phyloP scores from a whole-genome alignment of 1,140 invertebrate genomes.

The Trigoniulus corallinus region DNA sequence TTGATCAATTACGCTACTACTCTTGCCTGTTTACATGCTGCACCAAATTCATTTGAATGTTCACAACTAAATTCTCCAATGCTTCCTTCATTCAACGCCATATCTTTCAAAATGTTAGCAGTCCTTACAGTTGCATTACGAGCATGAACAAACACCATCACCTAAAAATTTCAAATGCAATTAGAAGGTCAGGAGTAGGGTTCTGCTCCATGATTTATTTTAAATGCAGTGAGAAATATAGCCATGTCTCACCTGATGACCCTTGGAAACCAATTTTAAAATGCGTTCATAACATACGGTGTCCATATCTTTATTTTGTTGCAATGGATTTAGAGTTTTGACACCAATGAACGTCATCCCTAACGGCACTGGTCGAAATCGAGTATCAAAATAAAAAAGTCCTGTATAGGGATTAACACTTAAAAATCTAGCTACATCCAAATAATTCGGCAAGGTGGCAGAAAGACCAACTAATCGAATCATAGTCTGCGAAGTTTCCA shows the following conservation, averaged over 20 bases:
- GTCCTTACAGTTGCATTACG: conserved; percentile 84
- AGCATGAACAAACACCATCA: conserved; percentile 98
- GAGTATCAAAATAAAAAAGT: conserved; percentile 91
- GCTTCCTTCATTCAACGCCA: conserved; percentile 15
- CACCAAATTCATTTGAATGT: background rate
- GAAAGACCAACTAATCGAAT: conserved; percentile 95
- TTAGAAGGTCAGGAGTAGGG: no score
- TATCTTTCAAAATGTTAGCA: conserved; percentile 57
- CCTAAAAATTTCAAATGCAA: no score
- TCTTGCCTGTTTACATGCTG: background rate
- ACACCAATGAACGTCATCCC: conserved; percentile 84
- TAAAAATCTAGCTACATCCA: conserved; percentile 89
- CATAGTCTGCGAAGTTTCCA: conserved; percentile 90
- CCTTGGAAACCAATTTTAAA: conserved; percentile 62
- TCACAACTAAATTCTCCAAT: background rate
- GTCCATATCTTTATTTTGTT: conserved; percentile 77
- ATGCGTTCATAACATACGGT: conserved; percentile 87
- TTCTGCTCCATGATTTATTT: background rate
- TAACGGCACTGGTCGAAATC: conserved; percentile 90
- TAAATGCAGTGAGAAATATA: background rate
- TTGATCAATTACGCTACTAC: no score
- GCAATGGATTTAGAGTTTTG: conserved; percentile 54
- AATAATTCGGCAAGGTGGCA: conserved; percentile 93
- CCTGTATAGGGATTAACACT: conserved; percentile 83
- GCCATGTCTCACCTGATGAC: conserved; percentile 51